Evolutionary conservation across 1,140 invertebrate species (phyloP), one percentile per base, ranked within the genome.

Genomic region (Sesamia nonagrioides): DNA sequence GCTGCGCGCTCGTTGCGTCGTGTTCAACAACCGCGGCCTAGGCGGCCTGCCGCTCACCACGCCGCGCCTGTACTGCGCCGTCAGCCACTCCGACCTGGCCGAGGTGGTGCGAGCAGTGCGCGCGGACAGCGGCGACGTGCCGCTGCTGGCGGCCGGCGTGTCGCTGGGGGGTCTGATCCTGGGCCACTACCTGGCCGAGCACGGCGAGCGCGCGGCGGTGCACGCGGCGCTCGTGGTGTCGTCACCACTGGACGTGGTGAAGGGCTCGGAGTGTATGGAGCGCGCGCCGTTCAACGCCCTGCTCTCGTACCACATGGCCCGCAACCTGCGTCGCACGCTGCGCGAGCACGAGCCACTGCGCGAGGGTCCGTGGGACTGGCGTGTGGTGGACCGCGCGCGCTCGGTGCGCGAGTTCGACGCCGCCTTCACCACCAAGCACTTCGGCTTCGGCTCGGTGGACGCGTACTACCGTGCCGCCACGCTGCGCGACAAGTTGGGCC

Each of bases 331-430:
- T 42, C 68, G 75, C 80, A 87, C 90, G 58, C 84, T 91, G 78
- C 79, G 71, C 68, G 78, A 85, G 82, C 90, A 88, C 77, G 80
- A 84, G 69, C 72, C 76, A 56, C 84, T 85, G 80, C 83, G 77
- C 21, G 77, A 42, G 56, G 81, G 73, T 8, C 75, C 77, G 18
- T 66, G 76, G 52, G 87, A 84, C 83, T 84, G 86, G 84, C 78
- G 80, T 37, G 88, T 80, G 27, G 83, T 88, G 87, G 84, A 86
- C 85, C 86, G 84, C 79, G 69, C 78, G 86, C 86, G 88, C 86
- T 82, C 97, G 0, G 97, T 98, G 72, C 96, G 97, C 82, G 97
- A 98, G 89, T 98, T 98, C 95, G 98, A 98, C 94, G 95, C 96
- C 9, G 92, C 96, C 50, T 98, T 98, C 89, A 98, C 98, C n/a